Base-by-base conservation (phyloP, 2,113 vertebrate species). In the Gorsachius goisagi region DNA sequence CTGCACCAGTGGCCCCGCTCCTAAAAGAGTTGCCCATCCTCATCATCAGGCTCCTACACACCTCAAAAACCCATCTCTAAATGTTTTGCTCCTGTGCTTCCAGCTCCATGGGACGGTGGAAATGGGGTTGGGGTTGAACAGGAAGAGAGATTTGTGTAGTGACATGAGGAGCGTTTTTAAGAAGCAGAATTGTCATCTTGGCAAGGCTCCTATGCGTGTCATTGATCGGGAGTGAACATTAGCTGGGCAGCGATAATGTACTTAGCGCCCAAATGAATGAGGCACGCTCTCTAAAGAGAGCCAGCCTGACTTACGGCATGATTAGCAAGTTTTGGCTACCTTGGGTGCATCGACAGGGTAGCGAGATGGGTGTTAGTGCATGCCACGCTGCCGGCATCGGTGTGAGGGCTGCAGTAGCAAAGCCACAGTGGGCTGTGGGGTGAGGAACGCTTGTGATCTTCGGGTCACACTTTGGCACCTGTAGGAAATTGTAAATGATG, bases 161-260 rank as follows among this genome's bases (percentile, higher is more conserved):
- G 79, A 72, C 2, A 8, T 32, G 88, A 73, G 18, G 9, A 83
- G 41, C 27, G 68, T 66, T 93, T 88, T 53, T 76, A 53, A 92
- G 88, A 90, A 85, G 83, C 86, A 84, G 94, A 96, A 95, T 84
- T 97, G 80, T 95, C 86, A 8, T 95, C 91, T 95, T 98, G 96
- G 94, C 95, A 96, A 33, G 33, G 58, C 89, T 97, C 63, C 94
- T 28, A 44, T 12, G 74, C 74, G 78, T 96, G 95, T 85, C 93
- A 67, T 52, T 87, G 95, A 95, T 97, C 67, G 50, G 82, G 85
- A 93, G 55, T 66, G 84, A 96, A 59, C 76, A 32, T 93, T 91
- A 79, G 90, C 96, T 89, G 97, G 92, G 93, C 93, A 96, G 92
- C 85, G 88, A 28, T 85, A 9, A 49, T 58, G 85, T 84, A 53